Evolutionary conservation across 2,888 invertebrate species (phyloP).

Genomic region (Steinernema carpocapsae): DNA sequence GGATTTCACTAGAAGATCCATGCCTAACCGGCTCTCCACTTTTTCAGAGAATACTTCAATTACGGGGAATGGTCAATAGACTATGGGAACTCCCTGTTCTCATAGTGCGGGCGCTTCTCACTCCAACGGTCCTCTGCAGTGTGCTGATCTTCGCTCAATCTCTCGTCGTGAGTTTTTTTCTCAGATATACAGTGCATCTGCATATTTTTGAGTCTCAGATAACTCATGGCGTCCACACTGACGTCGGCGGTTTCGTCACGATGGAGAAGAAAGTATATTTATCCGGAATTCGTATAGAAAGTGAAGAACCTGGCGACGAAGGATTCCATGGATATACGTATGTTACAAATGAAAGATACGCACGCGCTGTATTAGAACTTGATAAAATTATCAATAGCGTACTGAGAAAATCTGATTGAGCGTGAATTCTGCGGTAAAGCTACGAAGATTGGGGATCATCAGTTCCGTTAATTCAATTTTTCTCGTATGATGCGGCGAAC

Average conservation of each 20-base stretch:
- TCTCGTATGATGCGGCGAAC: no score
- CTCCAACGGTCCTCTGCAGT: neutral
- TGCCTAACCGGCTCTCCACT: no score
- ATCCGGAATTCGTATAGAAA: constrained; percentile 51
- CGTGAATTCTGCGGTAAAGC: no score
- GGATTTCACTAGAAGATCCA: no score
- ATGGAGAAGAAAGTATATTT: constrained; percentile 49
- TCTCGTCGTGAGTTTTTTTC: neutral
- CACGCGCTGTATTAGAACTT: no score
- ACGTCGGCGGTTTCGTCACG: neutral
- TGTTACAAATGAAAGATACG: no score
- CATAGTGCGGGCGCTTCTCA: neutral
- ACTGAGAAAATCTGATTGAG: no score
- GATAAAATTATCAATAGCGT: no score
- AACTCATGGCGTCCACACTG: constrained; percentile 1
- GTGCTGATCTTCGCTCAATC: neutral
- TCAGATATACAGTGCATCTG: neutral
- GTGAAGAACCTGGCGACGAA: constrained; percentile 49
- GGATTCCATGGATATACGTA: constrained; percentile 57
- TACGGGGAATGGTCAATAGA: constrained; percentile 11
- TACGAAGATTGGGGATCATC: no score
- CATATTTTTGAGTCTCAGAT: no score
- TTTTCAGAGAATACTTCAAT: neutral
- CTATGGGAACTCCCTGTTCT: constrained; percentile 9
- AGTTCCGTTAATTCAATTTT: no score